These are phyloP conservation scores for Dromiciops gliroides DNA, from an alignment of 2,113 vertebrate species.

Conservation along the genomic window DNA sequence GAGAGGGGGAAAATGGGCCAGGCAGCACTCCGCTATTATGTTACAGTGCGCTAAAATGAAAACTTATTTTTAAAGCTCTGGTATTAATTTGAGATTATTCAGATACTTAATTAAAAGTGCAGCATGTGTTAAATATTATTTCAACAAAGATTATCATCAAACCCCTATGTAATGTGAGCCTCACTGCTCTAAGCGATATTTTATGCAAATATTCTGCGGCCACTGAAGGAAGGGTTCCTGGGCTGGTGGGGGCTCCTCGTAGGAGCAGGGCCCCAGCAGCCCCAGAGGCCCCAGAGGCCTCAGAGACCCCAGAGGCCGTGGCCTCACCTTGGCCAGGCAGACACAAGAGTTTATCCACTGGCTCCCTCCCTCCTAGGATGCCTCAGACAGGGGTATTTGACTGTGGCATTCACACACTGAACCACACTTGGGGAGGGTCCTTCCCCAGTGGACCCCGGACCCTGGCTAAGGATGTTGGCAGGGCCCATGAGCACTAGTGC, in stretches of 20 bases:
- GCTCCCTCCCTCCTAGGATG: neutral
- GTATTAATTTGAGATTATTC: constrained; percentile 91
- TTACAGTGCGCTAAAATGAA: constrained; percentile 89
- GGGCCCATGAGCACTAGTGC: neutral
- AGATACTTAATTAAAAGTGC: constrained; percentile 96
- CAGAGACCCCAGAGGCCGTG: too few relatives aligned
- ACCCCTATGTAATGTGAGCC: constrained; percentile 91
- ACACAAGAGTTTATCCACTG: constrained; percentile 72
- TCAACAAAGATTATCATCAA: constrained; percentile 94
- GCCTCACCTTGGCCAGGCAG: constrained; percentile 60
- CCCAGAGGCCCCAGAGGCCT: neutral
- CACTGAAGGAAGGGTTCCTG: constrained; percentile 80
- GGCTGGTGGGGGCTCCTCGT: neutral
- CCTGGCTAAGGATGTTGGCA: neutral
- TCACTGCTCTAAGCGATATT: constrained; percentile 91
- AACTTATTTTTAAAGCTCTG: constrained; percentile 91
- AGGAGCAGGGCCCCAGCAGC: neutral
- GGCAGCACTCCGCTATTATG: constrained; percentile 85
- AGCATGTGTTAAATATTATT: constrained; percentile 98
- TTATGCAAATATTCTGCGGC: constrained; percentile 88
- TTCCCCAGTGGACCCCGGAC: neutral
- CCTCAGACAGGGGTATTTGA: neutral
- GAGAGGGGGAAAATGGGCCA: constrained; percentile 78
- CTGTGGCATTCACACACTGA: neutral
- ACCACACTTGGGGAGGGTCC: neutral